Conservation (phyloP, 2,797 vertebrate genomes). For the Pampus argenteus region DNA sequence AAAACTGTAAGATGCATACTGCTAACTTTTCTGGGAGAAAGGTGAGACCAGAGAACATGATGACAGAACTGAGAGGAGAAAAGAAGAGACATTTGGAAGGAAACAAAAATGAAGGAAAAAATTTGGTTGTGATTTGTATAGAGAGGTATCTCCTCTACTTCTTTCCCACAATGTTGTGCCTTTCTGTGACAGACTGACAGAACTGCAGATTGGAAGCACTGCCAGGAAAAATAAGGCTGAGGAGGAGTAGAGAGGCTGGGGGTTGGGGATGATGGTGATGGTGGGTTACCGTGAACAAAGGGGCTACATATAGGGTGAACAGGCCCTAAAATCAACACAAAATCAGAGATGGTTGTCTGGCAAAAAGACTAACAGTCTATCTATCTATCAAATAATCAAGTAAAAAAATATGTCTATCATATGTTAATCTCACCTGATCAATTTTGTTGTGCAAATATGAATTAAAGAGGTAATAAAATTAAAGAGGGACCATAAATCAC, state of each 20-base stretch:
- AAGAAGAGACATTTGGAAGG: constrained; percentile 21
- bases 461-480: too few species aligned
- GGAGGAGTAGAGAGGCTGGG: constrained; percentile 11
- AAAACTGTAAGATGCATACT: background rate
- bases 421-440: constrained; percentile 15
- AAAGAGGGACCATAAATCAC: too few species aligned
- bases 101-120: too few species aligned
- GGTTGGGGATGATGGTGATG: constrained; percentile 1
- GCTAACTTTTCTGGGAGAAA: constrained; percentile 12
- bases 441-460: constrained; percentile 13
- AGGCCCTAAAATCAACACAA: constrained; percentile 61
- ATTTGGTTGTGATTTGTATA: constrained; percentile 79
- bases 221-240: constrained; percentile 82
- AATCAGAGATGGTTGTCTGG: constrained; percentile 50
- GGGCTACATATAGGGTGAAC: constrained; percentile 44
- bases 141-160: constrained; percentile 69
- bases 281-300: too few species aligned
- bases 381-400: too few species aligned
- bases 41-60: constrained; percentile 20
- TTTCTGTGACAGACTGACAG: constrained; percentile 76
- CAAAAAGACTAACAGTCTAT: constrained; percentile 8
- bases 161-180: constrained; percentile 78
- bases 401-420: constrained; percentile 31
- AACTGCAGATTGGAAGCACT: constrained; percentile 69
- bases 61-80: background rate